Evolutionary conservation across 2,797 vertebrate species (phyloP).

Genomic region (Helostoma temminkii): DNA sequence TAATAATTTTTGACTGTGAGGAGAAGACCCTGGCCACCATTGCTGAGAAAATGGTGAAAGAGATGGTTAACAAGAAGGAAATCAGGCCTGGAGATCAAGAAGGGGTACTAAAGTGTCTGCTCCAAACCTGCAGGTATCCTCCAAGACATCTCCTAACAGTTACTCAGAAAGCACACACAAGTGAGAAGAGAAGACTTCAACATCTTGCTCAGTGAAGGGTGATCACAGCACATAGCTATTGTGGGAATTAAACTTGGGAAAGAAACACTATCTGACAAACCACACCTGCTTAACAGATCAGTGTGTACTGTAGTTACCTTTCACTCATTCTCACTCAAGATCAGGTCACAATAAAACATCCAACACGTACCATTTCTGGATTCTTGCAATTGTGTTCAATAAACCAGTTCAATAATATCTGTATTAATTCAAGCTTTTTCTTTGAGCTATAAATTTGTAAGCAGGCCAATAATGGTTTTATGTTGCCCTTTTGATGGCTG

Average conservation of each 20-base stretch:
- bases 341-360: not conserved
- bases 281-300: slow-evolving; percentile 25
- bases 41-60: slow-evolving; percentile 84
- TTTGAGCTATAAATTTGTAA: no score
- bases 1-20: slow-evolving; percentile 85
- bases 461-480: no score
- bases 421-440: no score
- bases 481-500: no score
- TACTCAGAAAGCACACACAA: no score
- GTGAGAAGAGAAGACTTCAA: slow-evolving; percentile 2
- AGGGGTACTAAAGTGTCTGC: slow-evolving; percentile 84
- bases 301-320: slow-evolving; percentile 15
- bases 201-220: slow-evolving; percentile 33
- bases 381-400: not conserved
- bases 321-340: not conserved
- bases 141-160: slow-evolving; percentile 30
- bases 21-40: slow-evolving; percentile 85
- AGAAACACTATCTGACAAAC: slow-evolving; percentile 32
- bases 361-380: not conserved
- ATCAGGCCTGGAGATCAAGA: slow-evolving; percentile 85
- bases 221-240: slow-evolving; percentile 19
- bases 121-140: slow-evolving; percentile 83
- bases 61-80: slow-evolving; percentile 88
- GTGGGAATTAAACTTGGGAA: slow-evolving; percentile 45
- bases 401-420: not conserved